Base-by-base conservation (phyloP, 2,888 invertebrate genomes). In the Chalcis sispes region DNA sequence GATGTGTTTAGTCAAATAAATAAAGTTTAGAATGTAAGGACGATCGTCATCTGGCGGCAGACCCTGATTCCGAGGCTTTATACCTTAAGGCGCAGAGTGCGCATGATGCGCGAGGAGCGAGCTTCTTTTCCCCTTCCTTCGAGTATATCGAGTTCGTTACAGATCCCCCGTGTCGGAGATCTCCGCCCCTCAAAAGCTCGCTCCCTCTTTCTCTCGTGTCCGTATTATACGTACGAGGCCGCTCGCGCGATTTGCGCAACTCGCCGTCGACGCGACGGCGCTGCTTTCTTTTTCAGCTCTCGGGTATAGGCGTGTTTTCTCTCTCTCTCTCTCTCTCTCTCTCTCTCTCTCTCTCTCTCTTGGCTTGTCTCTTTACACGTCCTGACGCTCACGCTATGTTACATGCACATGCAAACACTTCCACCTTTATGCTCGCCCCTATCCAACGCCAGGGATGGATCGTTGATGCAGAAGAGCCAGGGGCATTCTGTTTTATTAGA, bases 91-190 rank as follows among this genome's bases (percentile, higher is more conserved):
- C 13, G 15, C 42, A 42, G 13, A 27, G 42, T 13, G 42, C 23
- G 46, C 64, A 50, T 32, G 64, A n/a, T 42, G 32, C 27, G 23
- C 36, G 36, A 2, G 27, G 15, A 8, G 27, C 40, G 25, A 4
- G 48, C 48, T 2, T 84, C 48, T 29, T 50, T 52, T n/a, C 23
- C 18, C 61, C 46, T 18, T 32, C 40, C 20, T 36, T 50, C 50
- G 74, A 77, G 32, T 29, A 10, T 36, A 87, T 87, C 85, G 86
- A 87, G 86, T 87, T 85, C 85, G 86, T 86, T 87, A 86, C 82
- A 86, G 86, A 87, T 87, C 66, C 85, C 86, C 86, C 81, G 83
- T 79, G 83, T n/a, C 48, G 81, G 83, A 87, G 86, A 87, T 87
- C 86, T 77, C 81, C 79, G 62, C 69, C 78, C 65, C 77, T 65